Base-by-base conservation (phyloP, 2,888 invertebrate species). In the Galerucella calmariensis region DNA sequence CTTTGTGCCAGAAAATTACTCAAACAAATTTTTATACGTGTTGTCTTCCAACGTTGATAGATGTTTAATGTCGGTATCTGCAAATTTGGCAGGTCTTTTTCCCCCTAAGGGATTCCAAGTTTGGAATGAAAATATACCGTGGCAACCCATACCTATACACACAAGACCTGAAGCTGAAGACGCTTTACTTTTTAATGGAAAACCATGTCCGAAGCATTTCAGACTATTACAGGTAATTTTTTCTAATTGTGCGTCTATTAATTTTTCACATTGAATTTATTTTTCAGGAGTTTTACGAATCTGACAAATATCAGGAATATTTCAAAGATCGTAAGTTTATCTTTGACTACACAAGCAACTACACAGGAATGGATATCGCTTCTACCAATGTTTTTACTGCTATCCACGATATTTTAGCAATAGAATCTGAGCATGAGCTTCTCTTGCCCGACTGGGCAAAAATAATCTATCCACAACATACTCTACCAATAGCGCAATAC, bases 1-100 rank as follows among this genome's bases (percentile, higher is more conserved):
- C 80, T 89, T 92, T 65, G 76, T 92, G 10, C 88, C 88, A 44
- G 80, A 84, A 1, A 82, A 81, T 11, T 93, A 92, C 82, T 87
- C 89, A 16, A 84, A 83, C 20, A 85, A 88, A 48, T 88, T 91
- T 82, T 88, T 93, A 56, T 88, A 88, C 79, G 86, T 93, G 1
- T 87, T 89, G 71, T 94, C 95, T 67, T 95, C 96, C 0, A 94
- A 96, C 87, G 92, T 93, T 27, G 95, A 97, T 87, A 91, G 97
- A 46, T 95, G 96, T 0, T 87, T 97, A 9, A 95, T 95, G 94
- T 95, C 95, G 75, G 97, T 95, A 0, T 90, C 92, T 82, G 89
- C 92, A 1, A 92, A 94, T 85, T 88, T 96, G 78, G 94, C 95
- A 71, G 94, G 94, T 0, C 83, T 94, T 71, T 94, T 91, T 84